Conservation (phyloP, 1,140 invertebrate genomes). For the Lithobius niger region DNA sequence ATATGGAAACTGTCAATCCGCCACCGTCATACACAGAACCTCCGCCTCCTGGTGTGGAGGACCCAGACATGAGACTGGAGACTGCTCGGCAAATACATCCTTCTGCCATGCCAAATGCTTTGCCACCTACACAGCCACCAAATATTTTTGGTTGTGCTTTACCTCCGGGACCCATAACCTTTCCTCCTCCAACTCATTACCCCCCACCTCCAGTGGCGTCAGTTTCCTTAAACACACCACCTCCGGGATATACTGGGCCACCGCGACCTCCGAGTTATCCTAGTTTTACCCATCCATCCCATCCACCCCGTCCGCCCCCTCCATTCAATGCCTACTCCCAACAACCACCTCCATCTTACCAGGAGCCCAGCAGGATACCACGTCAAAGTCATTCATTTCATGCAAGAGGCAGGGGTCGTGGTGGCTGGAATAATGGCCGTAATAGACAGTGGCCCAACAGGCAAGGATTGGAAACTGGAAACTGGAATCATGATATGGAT, state of each 20-base stretch:
- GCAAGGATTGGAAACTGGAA: not conserved
- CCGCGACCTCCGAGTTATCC: slow-evolving; percentile 6
- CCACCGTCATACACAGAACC: not conserved
- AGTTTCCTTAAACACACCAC: not conserved
- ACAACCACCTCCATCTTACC: not conserved
- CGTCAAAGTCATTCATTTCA: not conserved
- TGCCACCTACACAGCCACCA: slow-evolving; percentile 5
- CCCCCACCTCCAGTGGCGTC: not conserved
- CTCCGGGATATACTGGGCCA: not conserved
- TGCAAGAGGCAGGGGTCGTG: not conserved
- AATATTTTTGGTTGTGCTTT: not conserved
- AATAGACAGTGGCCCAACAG: not conserved
- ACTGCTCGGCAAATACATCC: no score
- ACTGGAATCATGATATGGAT: not conserved
- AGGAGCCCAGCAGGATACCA: no score
- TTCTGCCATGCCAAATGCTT: not conserved
- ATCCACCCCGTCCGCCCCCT: no score
- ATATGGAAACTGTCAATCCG: not conserved
- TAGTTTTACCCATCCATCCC: no score
- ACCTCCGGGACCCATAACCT: not conserved
- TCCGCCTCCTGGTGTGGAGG: slow-evolving; percentile 7
- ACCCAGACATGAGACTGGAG: slow-evolving; percentile 5
- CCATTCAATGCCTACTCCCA: no score
- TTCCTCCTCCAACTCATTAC: not conserved
- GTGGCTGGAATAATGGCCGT: not conserved